Evolutionary conservation across 2,797 vertebrate species (phyloP), one percentile per base, ranked within the genome.

Genomic region (Leptatherina wallacei): DNA sequence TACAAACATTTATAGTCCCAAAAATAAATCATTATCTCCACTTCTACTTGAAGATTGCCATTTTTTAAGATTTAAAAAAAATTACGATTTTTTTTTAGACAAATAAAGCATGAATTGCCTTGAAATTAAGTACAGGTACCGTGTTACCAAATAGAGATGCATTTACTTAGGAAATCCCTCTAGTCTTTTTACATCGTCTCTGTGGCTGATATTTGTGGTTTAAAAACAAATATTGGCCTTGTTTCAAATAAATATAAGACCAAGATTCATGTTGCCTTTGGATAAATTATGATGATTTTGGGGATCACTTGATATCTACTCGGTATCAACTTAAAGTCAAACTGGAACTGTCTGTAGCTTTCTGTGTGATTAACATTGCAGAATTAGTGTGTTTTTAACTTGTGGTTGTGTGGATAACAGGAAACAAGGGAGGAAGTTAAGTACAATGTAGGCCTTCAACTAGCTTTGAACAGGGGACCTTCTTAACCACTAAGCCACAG

Each of bases 401-500:
- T 27, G 30, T 35, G 12, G n/a, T 44, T 60, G 6, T 40, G 27
- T 9, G 47, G 24, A 55, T 64, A 33, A 63, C 7, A 38, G 24
- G 7, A 63, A 60, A 59, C 49, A 20, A 58, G 33, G 24, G 54
- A 72, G 42, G 0, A 11, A 36, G 60, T 63, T 6, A 18, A 49
- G 36, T 40, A 38, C 40, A n/a, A n/a, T 44, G n/a, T 51, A 51
- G 32, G 30, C 61, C 57, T 61, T 68, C 40, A 38, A 29, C 63
- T 65, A 10, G 35, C 47, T 42, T 29, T 20, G 40, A 72, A 30
- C 38, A 38, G 35, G 36, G 47, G 36, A 42, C 49, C 60, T 47
- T 68, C 55, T 69, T 47, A 69, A 59, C 69, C 29, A 12, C 60
- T 61, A 59, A 67, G 49, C 55, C 76, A 69, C 55, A 55, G 60